Percentiles rank a stretch among this genome's conserved stretches.
Conservation (phyloP, 2,888 invertebrate genomes). For the Dromius quadrimaculatus region DNA sequence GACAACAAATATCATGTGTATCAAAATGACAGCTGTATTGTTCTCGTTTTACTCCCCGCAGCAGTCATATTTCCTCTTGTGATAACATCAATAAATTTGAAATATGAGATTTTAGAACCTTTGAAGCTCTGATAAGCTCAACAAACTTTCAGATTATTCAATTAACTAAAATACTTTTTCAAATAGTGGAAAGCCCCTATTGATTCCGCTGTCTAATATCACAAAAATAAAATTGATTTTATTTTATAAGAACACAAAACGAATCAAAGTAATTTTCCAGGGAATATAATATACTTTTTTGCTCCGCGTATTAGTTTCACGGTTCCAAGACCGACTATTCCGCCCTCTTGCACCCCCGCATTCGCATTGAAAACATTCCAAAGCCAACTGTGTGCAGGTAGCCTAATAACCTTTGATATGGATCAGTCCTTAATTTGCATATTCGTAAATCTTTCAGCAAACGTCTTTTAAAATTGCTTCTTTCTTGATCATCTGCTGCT, state of each 20-base stretch:
- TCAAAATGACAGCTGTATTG: too few relatives aligned
- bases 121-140: too few relatives aligned
- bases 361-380: slow-evolving; percentile 19
- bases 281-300: not conserved
- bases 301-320: not conserved
- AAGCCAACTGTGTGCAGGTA: slow-evolving; percentile 36
- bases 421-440: slow-evolving; percentile 42
- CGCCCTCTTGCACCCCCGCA: slow-evolving; percentile 1
- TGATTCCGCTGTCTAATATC: not conserved
- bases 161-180: too few relatives aligned
- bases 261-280: not conserved
- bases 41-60: too few relatives aligned
- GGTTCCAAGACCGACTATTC: not conserved
- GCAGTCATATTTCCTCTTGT: too few relatives aligned
- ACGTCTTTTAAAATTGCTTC: slow-evolving; percentile 37
- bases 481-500: slow-evolving; percentile 7
- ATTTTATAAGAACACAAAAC: too few relatives aligned
- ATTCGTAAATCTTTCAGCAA: slow-evolving; percentile 35
- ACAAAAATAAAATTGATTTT: not conserved
- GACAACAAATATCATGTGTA: too few relatives aligned
- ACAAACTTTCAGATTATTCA: too few relatives aligned
- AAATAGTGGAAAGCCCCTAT: too few relatives aligned
- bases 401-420: slow-evolving; percentile 45
- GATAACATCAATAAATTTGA: too few relatives aligned
- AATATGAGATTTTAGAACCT: too few relatives aligned